Percentiles rank a stretch among this genome's conserved stretches.
Conservation (phyloP, 2,888 invertebrate genomes). For the Tenodera sinensis region DNA sequence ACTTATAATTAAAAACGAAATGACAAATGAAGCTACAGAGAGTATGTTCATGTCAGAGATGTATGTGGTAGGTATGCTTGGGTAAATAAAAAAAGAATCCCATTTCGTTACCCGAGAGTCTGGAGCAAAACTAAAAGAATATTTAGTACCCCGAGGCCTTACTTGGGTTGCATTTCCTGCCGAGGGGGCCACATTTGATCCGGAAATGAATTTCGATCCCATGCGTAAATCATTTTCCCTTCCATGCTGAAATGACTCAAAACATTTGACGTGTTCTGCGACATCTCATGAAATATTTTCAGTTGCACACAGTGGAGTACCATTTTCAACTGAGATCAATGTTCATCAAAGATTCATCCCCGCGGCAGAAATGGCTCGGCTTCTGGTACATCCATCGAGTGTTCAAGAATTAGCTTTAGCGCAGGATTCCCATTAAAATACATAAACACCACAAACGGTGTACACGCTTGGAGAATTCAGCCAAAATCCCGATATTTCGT, state of each 20-base stretch:
- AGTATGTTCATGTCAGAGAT: no score
- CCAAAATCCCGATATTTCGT: not conserved
- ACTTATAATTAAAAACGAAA: no score
- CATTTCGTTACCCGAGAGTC: not conserved
- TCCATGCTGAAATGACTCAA: not conserved
- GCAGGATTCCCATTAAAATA: not conserved
- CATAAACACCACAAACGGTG: not conserved
- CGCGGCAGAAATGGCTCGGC: not conserved
- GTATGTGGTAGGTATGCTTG: no score
- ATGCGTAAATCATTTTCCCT: not conserved
- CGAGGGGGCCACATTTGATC: not conserved
- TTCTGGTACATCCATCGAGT: not conserved
- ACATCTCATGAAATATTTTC: not conserved
- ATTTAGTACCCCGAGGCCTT: not conserved
- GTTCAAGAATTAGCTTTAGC: not conserved
- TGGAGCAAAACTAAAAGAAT: not conserved
- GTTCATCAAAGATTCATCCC: not conserved
- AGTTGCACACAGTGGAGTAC: not conserved
- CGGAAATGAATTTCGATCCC: not conserved
- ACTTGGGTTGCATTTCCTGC: not conserved
- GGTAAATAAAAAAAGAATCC: not conserved
- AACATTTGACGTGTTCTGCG: not conserved
- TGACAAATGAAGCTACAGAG: no score
- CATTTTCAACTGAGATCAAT: not conserved
- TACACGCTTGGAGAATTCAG: not conserved